Conservation (phyloP, 2,113 vertebrate species). For the Ardeotis arabs region DNA sequence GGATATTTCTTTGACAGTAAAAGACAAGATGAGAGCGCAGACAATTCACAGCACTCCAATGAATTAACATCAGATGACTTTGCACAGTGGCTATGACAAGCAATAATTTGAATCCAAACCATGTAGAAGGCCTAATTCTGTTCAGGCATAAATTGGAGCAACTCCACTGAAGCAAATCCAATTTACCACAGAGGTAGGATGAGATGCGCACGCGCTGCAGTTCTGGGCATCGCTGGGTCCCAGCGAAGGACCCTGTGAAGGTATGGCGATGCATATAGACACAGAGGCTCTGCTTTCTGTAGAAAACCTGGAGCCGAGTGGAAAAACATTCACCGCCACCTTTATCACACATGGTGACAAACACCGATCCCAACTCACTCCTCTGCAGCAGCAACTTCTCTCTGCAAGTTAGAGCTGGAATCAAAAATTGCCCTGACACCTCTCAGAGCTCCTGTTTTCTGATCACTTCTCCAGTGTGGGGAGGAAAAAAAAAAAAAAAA, state of each 20-base stretch:
- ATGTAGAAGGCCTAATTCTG: slow-evolving; percentile 56
- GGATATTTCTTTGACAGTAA: slow-evolving; percentile 45
- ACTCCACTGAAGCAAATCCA: slow-evolving; percentile 33
- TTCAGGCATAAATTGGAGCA: slow-evolving; percentile 55
- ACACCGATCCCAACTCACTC: not conserved
- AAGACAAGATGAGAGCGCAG: slow-evolving; percentile 43
- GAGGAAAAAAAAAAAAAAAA: not conserved
- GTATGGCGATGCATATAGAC: not conserved
- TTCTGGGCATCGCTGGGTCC: not conserved
- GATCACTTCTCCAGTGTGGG: not conserved
- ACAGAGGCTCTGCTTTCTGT: not conserved
- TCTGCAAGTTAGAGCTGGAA: not conserved
- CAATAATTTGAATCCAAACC: slow-evolving; percentile 36
- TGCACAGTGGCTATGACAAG: slow-evolving; percentile 20
- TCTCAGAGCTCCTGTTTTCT: not conserved
- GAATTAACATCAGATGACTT: slow-evolving; percentile 50
- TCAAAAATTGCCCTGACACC: not conserved
- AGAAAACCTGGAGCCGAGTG: not conserved
- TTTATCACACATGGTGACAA: not conserved
- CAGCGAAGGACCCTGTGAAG: not conserved
- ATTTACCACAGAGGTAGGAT: not conserved
- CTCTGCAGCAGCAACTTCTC: not conserved
- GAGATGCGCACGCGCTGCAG: not conserved
- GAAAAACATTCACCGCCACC: not conserved
- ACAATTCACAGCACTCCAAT: not conserved